Evolutionary conservation across 2,888 invertebrate species (phyloP).

Genomic region (Amblyteles armatorius): DNA sequence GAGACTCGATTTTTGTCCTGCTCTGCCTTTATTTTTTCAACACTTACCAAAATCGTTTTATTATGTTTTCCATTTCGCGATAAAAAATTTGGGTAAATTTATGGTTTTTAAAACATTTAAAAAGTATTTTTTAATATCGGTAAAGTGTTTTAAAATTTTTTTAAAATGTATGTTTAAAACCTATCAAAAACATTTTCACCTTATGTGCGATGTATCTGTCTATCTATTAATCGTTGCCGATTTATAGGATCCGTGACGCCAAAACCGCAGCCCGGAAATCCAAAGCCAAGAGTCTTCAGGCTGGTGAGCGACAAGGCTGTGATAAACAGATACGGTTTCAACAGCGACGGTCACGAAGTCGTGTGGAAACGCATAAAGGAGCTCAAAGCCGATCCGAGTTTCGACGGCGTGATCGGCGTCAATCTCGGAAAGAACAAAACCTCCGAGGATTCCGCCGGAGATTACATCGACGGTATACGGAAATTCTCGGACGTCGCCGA

Average conservation of each 20-base stretch:
- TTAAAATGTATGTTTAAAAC: too few relatives aligned
- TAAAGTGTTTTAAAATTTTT: too few relatives aligned
- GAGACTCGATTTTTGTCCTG: too few relatives aligned
- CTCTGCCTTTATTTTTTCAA: too few relatives aligned
- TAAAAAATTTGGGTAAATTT: too few relatives aligned
- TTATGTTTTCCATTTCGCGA: too few relatives aligned
- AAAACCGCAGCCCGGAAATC: conserved; percentile 96
- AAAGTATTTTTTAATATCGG: too few relatives aligned
- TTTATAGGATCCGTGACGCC: conserved; percentile 93
- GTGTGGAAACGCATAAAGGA: conserved; percentile 89
- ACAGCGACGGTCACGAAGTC: conserved; percentile 95
- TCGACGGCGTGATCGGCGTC: conserved; percentile 92
- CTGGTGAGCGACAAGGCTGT: conserved; percentile 94
- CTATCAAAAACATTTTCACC: background rate
- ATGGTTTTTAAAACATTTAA: too few relatives aligned
- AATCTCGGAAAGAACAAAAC: conserved; percentile 98
- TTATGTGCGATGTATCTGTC: too few relatives aligned
- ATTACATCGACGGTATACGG: conserved; percentile 94
- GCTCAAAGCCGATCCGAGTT: conserved; percentile 86
- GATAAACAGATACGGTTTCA: conserved; percentile 98
- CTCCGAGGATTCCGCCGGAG: conserved; percentile 90
- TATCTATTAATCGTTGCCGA: background rate
- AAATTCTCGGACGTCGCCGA: conserved; percentile 94
- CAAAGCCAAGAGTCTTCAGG: conserved; percentile 96
- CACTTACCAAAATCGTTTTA: too few relatives aligned